phyloP scores from a whole-genome alignment of 2,888 invertebrate genomes.

The Operophtera brumata region DNA sequence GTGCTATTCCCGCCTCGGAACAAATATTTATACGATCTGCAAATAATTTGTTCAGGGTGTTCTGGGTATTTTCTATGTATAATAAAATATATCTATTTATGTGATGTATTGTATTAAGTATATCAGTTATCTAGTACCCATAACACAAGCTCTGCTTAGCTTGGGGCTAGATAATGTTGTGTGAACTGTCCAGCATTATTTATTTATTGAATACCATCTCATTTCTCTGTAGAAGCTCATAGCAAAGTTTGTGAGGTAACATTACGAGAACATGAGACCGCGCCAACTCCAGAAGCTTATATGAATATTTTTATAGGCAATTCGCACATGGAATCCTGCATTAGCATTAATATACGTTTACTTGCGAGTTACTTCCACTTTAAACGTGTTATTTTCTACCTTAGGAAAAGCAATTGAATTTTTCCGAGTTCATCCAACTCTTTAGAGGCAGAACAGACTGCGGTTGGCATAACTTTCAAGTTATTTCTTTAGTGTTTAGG shows the following conservation, averaged over 20 bases:
- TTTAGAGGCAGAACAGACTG: not conserved
- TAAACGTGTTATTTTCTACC: conserved; percentile 3
- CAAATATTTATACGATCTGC: no score
- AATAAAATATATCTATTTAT: no score
- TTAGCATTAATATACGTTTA: conserved; percentile 18
- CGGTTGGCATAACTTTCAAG: no score
- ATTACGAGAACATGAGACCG: conserved; percentile 39
- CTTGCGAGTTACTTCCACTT: conserved; percentile 16
- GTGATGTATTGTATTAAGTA: no score
- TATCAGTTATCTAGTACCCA: no score
- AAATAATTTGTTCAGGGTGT: no score
- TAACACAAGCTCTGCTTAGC: no score
- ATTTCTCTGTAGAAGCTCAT: conserved; percentile 34
- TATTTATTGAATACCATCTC: conserved; percentile 22
- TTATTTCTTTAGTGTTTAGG: no score
- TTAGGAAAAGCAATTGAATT: conserved; percentile 9
- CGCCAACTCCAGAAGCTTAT: conserved; percentile 29
- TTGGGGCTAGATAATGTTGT: no score
- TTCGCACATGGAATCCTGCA: conserved; percentile 26
- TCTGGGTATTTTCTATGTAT: no score
- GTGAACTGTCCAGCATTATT: no score
- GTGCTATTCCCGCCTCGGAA: no score
- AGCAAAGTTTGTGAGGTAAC: conserved; percentile 35
- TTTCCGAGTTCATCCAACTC: not conserved
- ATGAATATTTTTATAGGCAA: conserved; percentile 42